A percentile compares a stretch with the other conserved stretches of the same genome.
Conservation (phyloP, 35 echinoderm and acorn worm genomes). For the Eucidaris tribuloides region DNA sequence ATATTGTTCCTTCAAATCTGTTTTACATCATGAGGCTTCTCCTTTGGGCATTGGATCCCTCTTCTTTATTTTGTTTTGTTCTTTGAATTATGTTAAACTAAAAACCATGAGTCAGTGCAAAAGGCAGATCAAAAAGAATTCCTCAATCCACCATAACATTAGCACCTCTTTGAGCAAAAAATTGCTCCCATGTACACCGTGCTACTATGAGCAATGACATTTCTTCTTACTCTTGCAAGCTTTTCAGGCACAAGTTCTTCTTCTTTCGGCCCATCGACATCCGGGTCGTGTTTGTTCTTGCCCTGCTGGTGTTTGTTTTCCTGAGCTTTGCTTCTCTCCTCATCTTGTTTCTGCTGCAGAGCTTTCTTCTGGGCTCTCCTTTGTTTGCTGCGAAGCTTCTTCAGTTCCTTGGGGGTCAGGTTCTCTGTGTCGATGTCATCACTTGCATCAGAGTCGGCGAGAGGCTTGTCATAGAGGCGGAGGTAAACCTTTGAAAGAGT, state of each 20-base stretch:
- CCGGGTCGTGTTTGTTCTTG: constrained; percentile 94
- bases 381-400: constrained; percentile 98
- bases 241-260: constrained; percentile 96
- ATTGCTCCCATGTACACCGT: no score
- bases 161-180: no score
- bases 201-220: no score
- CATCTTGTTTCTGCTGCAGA: constrained; percentile 78
- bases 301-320: constrained; percentile 51
- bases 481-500: constrained; percentile 77
- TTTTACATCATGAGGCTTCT: no score
- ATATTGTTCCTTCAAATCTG: no score
- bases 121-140: no score
- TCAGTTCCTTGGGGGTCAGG: constrained; percentile 90
- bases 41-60: no score
- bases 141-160: no score
- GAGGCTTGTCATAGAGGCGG: constrained; percentile 89
- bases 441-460: constrained; percentile 58
- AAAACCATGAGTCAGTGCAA: no score
- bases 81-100: no score
- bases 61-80: no score
- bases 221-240: constrained; percentile 85
- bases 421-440: constrained; percentile 89
- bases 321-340: constrained; percentile 60
- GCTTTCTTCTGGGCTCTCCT: constrained; percentile 93
- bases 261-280: constrained; percentile 92